Evolutionary conservation across 2,113 vertebrate genomes (phyloP).

Genomic region (Calypte anna): DNA sequence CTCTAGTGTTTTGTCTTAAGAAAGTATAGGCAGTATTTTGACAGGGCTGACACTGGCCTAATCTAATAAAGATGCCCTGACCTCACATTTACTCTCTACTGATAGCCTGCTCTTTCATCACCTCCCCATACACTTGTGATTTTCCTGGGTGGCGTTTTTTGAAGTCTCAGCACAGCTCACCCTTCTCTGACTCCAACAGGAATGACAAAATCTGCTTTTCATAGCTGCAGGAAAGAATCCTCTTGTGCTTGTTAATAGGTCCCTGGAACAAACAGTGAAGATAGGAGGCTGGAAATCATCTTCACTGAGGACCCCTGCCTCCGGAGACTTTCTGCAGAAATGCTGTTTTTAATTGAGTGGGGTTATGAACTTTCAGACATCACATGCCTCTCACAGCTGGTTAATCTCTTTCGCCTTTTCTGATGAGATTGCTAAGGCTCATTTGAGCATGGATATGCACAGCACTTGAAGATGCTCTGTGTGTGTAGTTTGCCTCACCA

Average conservation of each 20-base stretch:
- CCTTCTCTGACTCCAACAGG: fast-evolving
- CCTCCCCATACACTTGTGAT: neutral
- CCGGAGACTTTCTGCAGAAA: neutral
- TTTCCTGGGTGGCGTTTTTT: neutral
- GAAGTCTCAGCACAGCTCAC: neutral
- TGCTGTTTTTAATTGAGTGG: neutral
- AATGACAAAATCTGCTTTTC: neutral
- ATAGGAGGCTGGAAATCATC: neutral
- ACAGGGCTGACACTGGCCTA: neutral
- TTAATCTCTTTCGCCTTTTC: neutral
- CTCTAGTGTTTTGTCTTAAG: neutral
- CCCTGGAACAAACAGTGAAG: neutral
- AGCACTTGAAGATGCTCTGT: neutral
- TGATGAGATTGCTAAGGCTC: neutral
- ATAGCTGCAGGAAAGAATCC: neutral
- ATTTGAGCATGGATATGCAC: neutral
- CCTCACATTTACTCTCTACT: neutral
- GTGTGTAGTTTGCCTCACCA: neutral
- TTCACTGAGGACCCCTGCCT: neutral
- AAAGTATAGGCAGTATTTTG: neutral
- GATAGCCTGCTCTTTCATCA: neutral
- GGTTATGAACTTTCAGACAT: constrained; percentile 17
- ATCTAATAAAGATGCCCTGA: neutral
- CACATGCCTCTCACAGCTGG: neutral
- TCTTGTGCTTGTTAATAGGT: neutral